Evolutionary conservation across 2,888 invertebrate species (phyloP).

Genomic region (Ormia ochracea): DNA sequence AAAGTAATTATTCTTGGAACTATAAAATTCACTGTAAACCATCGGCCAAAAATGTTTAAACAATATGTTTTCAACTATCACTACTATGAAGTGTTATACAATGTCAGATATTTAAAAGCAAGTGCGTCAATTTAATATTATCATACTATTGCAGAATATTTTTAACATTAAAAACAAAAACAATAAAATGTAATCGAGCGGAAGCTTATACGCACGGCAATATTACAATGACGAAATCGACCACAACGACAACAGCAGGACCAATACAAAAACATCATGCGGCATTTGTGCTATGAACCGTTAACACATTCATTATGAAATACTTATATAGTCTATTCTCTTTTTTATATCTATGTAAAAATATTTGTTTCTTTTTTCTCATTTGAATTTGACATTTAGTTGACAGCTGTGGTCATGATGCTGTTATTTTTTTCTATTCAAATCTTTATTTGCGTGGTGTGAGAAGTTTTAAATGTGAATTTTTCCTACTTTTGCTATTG

Average conservation of each 20-base stretch:
- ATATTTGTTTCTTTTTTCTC: slow-evolving; percentile 50
- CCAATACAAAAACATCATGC: slow-evolving; percentile 29
- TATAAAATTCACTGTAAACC: too few species aligned
- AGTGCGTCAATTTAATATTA: slow-evolving; percentile 37
- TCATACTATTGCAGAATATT: neutral
- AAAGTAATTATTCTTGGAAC: too few species aligned
- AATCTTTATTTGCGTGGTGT: slow-evolving; percentile 24
- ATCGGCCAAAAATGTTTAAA: too few species aligned
- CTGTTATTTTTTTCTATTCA: slow-evolving; percentile 52
- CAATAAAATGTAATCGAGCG: slow-evolving; percentile 66
- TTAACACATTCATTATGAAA: slow-evolving; percentile 61
- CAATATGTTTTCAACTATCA: too few species aligned
- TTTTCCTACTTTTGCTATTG: slow-evolving; percentile 41
- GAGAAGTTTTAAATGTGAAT: slow-evolving; percentile 47
- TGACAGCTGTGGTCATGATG: slow-evolving; percentile 72
- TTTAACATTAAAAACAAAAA: neutral
- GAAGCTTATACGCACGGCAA: slow-evolving; percentile 65
- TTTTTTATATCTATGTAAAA: slow-evolving; percentile 3
- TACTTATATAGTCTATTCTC: too few species aligned
- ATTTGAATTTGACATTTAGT: slow-evolving; percentile 73
- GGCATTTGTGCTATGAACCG: slow-evolving; percentile 64
- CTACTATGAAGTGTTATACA: neutral
- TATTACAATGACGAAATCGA: slow-evolving; percentile 25
- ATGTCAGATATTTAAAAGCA: neutral
- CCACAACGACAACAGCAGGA: slow-evolving; percentile 12